Conservation (phyloP, 2,888 invertebrate genomes). For the Junonia oenone region DNA sequence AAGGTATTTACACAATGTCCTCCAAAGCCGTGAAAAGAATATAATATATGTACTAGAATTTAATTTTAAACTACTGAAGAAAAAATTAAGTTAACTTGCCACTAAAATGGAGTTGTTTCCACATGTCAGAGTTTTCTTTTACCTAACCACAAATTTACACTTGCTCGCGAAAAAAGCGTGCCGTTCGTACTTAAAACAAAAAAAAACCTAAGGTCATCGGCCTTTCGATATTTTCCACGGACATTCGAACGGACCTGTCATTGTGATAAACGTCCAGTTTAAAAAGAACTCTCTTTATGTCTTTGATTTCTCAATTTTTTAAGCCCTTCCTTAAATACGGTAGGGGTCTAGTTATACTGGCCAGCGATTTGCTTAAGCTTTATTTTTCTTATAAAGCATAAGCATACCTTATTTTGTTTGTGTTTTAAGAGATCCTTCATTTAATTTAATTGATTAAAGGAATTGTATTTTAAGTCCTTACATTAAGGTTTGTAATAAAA, state of each 20-base stretch:
- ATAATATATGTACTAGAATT: too few relatives aligned
- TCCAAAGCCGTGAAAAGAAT: too few relatives aligned
- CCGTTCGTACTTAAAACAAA: constrained; percentile 16
- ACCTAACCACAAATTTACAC: constrained; percentile 36
- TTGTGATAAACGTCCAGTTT: constrained; percentile 17
- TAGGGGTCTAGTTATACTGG: constrained; percentile 16
- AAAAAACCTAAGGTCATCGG: constrained; percentile 43
- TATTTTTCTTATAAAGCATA: constrained; percentile 6
- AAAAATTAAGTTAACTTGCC: too few relatives aligned
- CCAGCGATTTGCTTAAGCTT: constrained; percentile 6
- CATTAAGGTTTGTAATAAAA: too few relatives aligned
- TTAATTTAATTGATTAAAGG: too few relatives aligned
- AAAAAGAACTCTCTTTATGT: constrained; percentile 8
- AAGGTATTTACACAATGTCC: too few relatives aligned
- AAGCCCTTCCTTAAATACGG: background rate
- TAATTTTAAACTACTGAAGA: too few relatives aligned
- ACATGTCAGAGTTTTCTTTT: constrained; percentile 18
- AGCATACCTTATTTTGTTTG: background rate
- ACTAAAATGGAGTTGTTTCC: too few relatives aligned
- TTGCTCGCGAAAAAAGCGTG: constrained; percentile 28
- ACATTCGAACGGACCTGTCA: constrained; percentile 28
- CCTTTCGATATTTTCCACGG: constrained; percentile 32
- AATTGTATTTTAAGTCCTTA: too few relatives aligned
- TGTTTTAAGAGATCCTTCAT: background rate
- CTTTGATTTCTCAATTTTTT: background rate